Evolutionary conservation across 1,140 invertebrate genomes (phyloP).

Genomic region (Drosophila nasuta): DNA sequence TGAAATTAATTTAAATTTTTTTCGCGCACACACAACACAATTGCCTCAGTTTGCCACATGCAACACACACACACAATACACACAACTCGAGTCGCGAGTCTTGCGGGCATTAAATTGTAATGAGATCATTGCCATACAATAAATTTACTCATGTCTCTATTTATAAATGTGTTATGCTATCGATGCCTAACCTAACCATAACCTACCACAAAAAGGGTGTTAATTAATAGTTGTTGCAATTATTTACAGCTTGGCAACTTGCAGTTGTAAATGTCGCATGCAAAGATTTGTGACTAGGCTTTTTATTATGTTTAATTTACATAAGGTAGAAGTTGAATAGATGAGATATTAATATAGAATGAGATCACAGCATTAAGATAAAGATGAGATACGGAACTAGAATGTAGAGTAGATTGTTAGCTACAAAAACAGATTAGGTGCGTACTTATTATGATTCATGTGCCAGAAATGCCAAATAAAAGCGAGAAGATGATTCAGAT

Average conservation of each 20-base stretch:
- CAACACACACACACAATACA: slow-evolving; percentile 1
- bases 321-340: too few species aligned
- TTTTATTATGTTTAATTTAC: neutral
- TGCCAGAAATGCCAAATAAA: neutral
- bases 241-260: neutral
- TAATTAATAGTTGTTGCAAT: slow-evolving; percentile 34
- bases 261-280: slow-evolving; percentile 1
- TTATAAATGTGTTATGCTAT: slow-evolving; percentile 72
- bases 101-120: slow-evolving; percentile 74
- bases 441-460: neutral
- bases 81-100: too few species aligned
- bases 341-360: too few species aligned
- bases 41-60: slow-evolving; percentile 31
- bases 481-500: neutral
- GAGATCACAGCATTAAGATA: too few species aligned
- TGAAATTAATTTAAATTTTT: slow-evolving; percentile 81
- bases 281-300: neutral
- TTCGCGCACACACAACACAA: neutral
- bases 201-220: slow-evolving; percentile 65
- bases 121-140: slow-evolving; percentile 79
- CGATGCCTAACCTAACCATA: slow-evolving; percentile 43
- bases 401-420: neutral
- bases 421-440: neutral
- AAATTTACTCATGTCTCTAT: slow-evolving; percentile 77
- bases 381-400: neutral